A percentile compares a stretch with the other conserved stretches of the same genome.
These are phyloP conservation scores for Phymatocera aterrima DNA, from an alignment of 2,888 invertebrate genomes.

Conservation along the genomic window DNA sequence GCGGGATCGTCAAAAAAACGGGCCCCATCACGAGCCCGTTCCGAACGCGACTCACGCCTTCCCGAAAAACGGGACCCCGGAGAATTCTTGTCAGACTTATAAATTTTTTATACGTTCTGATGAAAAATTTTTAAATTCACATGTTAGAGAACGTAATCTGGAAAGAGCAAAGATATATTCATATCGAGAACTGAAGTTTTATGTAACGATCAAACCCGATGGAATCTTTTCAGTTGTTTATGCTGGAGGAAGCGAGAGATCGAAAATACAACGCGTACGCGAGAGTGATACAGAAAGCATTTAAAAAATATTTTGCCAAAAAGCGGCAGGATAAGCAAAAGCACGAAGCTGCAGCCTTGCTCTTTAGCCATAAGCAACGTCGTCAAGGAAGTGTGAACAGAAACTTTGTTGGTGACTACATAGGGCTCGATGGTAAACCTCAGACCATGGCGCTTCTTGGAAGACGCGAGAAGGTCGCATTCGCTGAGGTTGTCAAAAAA, in stretches of 20 bases:
- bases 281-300: conserved; percentile 81
- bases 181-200: neutral
- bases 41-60: too few relatives aligned
- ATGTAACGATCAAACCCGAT: neutral
- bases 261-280: conserved; percentile 82
- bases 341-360: conserved; percentile 76
- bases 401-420: conserved; percentile 83
- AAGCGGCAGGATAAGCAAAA: conserved; percentile 78
- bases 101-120: neutral
- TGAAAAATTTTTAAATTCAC: neutral
- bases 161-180: neutral
- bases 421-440: conserved; percentile 80
- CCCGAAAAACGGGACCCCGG: too few relatives aligned
- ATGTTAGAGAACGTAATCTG: neutral
- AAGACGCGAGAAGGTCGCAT: conserved; percentile 80
- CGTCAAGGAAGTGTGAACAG: conserved; percentile 80
- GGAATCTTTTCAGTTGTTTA: conserved; percentile 76
- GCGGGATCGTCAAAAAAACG: too few relatives aligned
- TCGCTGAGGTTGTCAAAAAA: conserved; percentile 81
- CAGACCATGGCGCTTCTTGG: conserved; percentile 78
- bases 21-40: too few relatives aligned
- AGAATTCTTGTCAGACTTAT: too few relatives aligned
- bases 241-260: conserved; percentile 82
- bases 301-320: conserved; percentile 79
- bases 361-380: conserved; percentile 80